Evolutionary conservation across 2,113 vertebrate species (phyloP), one percentile per base, ranked within the genome.

Genomic region (Atractosteus spatula): DNA sequence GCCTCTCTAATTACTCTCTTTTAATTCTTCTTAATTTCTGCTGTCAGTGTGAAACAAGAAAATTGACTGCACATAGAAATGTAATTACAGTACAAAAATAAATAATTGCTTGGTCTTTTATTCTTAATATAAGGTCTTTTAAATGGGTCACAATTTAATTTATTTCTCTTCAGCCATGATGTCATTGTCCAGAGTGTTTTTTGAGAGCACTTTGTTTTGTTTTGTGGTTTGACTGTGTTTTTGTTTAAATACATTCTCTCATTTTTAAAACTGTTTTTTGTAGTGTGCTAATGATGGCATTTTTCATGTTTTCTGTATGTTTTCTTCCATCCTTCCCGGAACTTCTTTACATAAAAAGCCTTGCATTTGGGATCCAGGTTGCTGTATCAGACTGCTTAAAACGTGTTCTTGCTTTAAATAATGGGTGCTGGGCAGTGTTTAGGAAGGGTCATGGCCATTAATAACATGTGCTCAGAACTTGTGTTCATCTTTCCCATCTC

Each of bases 251-350:
- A 76, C 80, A 80, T 80, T 81, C 83, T 86, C 80, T 90, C 85
- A 91, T 88, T 74, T 78, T 78, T 83, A 73, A 84, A 86, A 87
- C 89, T 85, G 88, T 77, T 82, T 84, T 82, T 87, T 91, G 90
- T 89, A 80, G 85, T 87, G 83, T 88, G 70, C 75, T 86, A 87
- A 88, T 89, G 80, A 82, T 80, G 77, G 78, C 75, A 57, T 82
- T 7, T 51, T 61, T 78, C 78, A 77, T 80, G 82, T 80, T 78
- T 84, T 80, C 77, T 66, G 71, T 79, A 78, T 76, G 10, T 51
- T 51, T 75, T 71, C 57, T 62, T 47, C 12, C 47, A 79, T 74
- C 80, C 77, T 78, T 77, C 72, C 71, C 74, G 72, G 77, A 81
- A 86, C 74, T 47, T 80, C 75, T 67, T 73, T 64, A 78, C 45